Evolutionary conservation across 37 sponge, comb jelly and placozoan species (phyloP), one percentile per base, ranked within the genome.

Genomic region (Petrosia ficiformis): DNA sequence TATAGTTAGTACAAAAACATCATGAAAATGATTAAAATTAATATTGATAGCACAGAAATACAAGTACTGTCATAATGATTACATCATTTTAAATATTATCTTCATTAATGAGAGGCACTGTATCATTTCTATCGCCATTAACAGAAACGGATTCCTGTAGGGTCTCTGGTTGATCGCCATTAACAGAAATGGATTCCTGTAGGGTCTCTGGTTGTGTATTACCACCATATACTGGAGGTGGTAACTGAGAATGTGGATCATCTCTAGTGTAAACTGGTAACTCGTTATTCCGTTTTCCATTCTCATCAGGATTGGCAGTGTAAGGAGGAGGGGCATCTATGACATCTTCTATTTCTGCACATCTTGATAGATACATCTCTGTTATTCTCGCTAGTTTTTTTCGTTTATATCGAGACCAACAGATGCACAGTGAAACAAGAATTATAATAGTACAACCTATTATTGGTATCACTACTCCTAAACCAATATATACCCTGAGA

Each of bases 231-330:
- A n/a, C n/a, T n/a, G n/a, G n/a, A n/a, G n/a, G n/a, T n/a, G n/a
- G n/a, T n/a, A n/a, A 14, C 30, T 4, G 38, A 26, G 38, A 33
- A 35, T 1, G 81, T 21, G 77, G 80, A 34, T 89, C 89, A 21
- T 42, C 64, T 37, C 79, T 71, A 2, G 87, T 44, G 69, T 91
- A 91, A 8, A 76, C 34, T 32, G 92, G 92, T 4, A 83, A 77
- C 54, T 74, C 81, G 5, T 68, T 35, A 24, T 75, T 73, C 2
- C 30, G 1, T 29, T 24, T 38, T 3, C 29, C 29, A 37, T 41
- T 58, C 1, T 3, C 16, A 26, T 78, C 57, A 1, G 24, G 2
- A 4, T 26, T 25, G 58, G 59, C 56, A 10, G 73, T 34, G 61
- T 86, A 86, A 19, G 81, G 71, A 39, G 86, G 86, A 28, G 86